Base-by-base conservation (phyloP, 2,888 invertebrate genomes). In the Cetonia aurata region DNA sequence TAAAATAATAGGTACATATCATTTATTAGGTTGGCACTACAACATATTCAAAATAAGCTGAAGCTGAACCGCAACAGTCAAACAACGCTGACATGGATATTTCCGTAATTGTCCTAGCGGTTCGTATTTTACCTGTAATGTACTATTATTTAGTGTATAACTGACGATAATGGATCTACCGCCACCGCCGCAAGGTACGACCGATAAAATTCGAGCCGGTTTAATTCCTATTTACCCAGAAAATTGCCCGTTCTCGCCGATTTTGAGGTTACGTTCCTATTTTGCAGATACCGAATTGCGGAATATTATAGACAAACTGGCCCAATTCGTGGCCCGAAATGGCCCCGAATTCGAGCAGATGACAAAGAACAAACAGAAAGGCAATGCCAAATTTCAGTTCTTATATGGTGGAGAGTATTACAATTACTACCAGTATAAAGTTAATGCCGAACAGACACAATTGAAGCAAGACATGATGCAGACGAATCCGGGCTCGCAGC, bases 331-430 rank as follows among this genome's bases (percentile, higher is more conserved):
- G 76, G 99, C 99, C 71, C 88, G 98, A 86, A 99, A 98, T 93
- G 99, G 99, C 67, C 97, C 96, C n/a, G 98, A 98, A 84, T 98
- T 98, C 86, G 99, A 99, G 87, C 93, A 95, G 86, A 98, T 98
- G 94, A 98, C 98, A 72, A 98, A 98, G 88, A 95, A 95, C 82
- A 98, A 98, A 86, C 98, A 99, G 86, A 95, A 96, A 85, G 96
- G 96, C 83, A 99, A 99, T 86, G 96, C 97, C 3, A 97, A 97
- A 85, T 99, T 99, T 87, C 92, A 94, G 80, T 99, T 99, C 87
- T 89, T 99, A 72, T 98, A 96, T 86, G 98, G 98, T 76, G 98
- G 98, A 69, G 97, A 98, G 81, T 92, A 92, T 86, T 96, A 93
- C 86, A 95, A 94, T 85, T 99, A 99, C 86, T 99, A 99, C 86